Base-by-base conservation (phyloP, 2,888 invertebrate genomes). In the Allolobophora icterica region DNA sequence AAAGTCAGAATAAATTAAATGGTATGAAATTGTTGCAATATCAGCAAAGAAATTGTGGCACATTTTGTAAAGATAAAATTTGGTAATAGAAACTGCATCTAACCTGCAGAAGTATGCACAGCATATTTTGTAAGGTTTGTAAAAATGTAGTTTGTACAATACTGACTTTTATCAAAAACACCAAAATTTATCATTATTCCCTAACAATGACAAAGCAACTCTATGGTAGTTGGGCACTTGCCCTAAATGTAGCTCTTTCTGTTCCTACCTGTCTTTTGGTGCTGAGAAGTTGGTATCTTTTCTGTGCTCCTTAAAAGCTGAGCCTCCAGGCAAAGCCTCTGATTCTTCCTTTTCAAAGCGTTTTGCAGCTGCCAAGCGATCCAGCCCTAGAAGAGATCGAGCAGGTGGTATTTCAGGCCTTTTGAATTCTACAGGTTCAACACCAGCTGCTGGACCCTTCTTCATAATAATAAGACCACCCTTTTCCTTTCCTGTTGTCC, bases 401-500 rank as follows among this genome's bases (percentile, higher is more conserved):
- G 93, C 92, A 17, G 91, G 35, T 8, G 91, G 91, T n/a, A 90
- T 33, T 21, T 84, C 34, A 21, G 92, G 92, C 35, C 45, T 91
- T 35, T 91, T 91, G 71, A 92, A 92, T 30, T 35, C 71, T 30
- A 92, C 90, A 21, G 91, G n/a, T 4, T 93, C 93, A 21, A 92
- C 92, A 38, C 92, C 92, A 6, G 92, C 87, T 45, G 94, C 91
- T 24, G 93, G 93, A 17, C 93, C 93, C 91, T 95, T 95, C 92
- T 95, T 95, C 94, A 95, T 95, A 34, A 95, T 94, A 30, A 95
- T 92, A 35, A 95, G 93, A 11, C 95, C 95, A 6, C 95, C 95
- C 84, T 93, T 93, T 90, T 93, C 93, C 34, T 93, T 93, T 2
- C 94, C 94, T 35, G 93, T 93, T 13, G 94, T 94, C 8, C 95